These are phyloP conservation scores for Trachelus stipa DNA, from an alignment of 2,888 invertebrate species.

Conservation along the genomic window DNA sequence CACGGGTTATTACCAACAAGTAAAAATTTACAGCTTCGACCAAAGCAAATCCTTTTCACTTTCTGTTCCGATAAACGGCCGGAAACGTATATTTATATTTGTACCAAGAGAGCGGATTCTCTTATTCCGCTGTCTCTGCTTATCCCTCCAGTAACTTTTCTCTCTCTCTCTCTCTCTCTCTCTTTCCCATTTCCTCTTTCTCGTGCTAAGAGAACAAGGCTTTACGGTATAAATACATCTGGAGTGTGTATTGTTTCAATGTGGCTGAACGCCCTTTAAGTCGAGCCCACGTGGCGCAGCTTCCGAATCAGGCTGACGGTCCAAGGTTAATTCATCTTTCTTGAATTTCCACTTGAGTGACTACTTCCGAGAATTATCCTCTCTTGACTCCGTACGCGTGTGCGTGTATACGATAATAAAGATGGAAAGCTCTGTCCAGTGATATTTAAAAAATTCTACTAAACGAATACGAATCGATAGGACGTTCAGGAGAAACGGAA, in stretches of 20 bases:
- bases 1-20: neutral
- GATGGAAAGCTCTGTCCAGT: neutral
- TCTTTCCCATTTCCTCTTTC: neutral
- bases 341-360: slow-evolving; percentile 12
- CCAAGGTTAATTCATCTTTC: slow-evolving; percentile 5
- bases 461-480: neutral
- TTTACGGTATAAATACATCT: slow-evolving; percentile 43
- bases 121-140: slow-evolving; percentile 17
- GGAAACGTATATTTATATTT: slow-evolving; percentile 37
- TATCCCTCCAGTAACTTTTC: slow-evolving; percentile 1
- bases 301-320: neutral
- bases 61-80: neutral
- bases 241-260: slow-evolving; percentile 44
- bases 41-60: neutral
- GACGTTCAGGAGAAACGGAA: neutral
- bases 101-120: slow-evolving; percentile 25
- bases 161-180: slow-evolving; percentile 6
- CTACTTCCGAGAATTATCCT: slow-evolving; percentile 10
- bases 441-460: neutral
- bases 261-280: slow-evolving; percentile 42
- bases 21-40: neutral
- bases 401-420: neutral
- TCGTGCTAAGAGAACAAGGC: slow-evolving; percentile 29
- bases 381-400: slow-evolving; percentile 14
- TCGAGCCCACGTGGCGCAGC: neutral